Evolutionary conservation across 2,113 vertebrate species (phyloP), one percentile per base, ranked within the genome.

Genomic region (Neopipo cinnamomea): DNA sequence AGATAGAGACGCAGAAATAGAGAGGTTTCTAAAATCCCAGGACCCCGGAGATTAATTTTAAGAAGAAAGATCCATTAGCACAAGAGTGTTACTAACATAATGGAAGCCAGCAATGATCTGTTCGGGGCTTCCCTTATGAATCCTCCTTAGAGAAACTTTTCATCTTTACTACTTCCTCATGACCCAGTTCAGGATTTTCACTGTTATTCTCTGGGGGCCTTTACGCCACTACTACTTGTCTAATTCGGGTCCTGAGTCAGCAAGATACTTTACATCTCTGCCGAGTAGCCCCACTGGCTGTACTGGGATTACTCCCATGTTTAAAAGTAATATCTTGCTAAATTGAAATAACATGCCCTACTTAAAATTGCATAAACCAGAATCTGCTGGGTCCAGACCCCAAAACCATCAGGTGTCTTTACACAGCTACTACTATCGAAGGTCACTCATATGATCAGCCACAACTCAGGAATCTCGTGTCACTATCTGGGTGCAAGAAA

Each of bases 121-220:
- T 91, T 88, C 8, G 0, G 83, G 92, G 80, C 80, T 96, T 95
- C 89, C 92, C 88, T 94, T 83, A 80, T 89, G 95, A 94, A 89
- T 94, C 85, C 82, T 97, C 92, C 83, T 94, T 76, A 61, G 92
- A 96, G 88, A 94, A 96, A 95, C 93, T 96, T 95, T 97, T 93
- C 93, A 94, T 95, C 96, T 97, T 96, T 95, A 97, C 94, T 92
- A 89, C 88, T 97, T 97, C 95, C 96, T 96, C 73, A 78, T 97
- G 95, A 96, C 95, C 96, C 96, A 93, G 86, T 92, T 95, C 89
- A 96, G 88, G 77, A 96, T 97, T 96, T 95, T 94, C 95, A 79
- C 86, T 95, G 86, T 73, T 88, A 93, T 33, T 76, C 96, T 92
- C 96, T 59, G 27, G 95, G 74, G 96, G 62, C 86, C 35, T 91